Evolutionary conservation across 2,113 vertebrate genomes (phyloP).

Genomic region (Haemorhous mexicanus): DNA sequence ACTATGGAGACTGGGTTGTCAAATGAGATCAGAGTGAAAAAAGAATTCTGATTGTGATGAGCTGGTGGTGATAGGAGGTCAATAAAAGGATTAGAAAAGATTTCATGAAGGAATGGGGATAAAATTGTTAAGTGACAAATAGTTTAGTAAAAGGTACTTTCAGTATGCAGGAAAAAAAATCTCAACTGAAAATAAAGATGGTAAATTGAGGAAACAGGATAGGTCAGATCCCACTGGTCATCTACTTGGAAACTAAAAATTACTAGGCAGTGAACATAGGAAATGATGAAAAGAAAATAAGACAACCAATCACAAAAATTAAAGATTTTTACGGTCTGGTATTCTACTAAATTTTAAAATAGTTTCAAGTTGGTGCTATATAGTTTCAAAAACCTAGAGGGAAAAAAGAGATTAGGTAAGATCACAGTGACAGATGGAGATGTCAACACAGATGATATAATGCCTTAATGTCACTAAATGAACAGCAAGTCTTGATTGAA

Average conservation of each 20-base stretch:
- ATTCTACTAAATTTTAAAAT: neutral
- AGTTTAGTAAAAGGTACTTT: neutral
- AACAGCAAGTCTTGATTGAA: neutral
- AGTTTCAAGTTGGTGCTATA: neutral
- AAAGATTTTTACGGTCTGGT: neutral
- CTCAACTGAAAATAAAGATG: neutral
- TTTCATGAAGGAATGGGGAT: neutral
- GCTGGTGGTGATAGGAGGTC: neutral
- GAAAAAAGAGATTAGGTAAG: neutral
- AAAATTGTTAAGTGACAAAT: neutral
- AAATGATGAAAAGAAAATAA: neutral
- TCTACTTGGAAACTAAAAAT: neutral
- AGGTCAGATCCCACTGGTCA: neutral
- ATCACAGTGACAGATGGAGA: neutral
- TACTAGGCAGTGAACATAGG: neutral
- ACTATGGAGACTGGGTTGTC: neutral
- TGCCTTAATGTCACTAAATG: neutral
- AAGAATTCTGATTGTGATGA: neutral
- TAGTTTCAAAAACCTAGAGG: neutral
- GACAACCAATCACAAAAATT: neutral
- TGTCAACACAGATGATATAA: neutral
- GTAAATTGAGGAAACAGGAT: neutral
- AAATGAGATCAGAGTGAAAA: neutral
- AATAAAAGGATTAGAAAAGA: neutral
- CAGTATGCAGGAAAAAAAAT: neutral